Conservation (phyloP, 2,797 vertebrate genomes). For the Rhinophrynus dorsalis region DNA sequence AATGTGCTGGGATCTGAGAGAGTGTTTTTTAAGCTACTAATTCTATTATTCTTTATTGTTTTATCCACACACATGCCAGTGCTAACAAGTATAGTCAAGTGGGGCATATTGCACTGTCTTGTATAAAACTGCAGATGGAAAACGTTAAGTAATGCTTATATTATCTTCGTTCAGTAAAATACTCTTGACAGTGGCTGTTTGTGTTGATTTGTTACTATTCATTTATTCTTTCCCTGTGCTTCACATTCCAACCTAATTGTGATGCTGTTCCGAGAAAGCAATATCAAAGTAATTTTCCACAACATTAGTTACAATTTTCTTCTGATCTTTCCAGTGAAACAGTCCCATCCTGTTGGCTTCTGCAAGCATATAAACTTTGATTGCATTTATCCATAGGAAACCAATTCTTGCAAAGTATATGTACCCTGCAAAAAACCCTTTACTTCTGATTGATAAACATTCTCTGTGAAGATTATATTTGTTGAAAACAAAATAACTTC, state of each 20-base stretch:
- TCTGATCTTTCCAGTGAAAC: slow-evolving; percentile 77
- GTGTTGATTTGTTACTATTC: slow-evolving; percentile 82
- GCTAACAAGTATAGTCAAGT: slow-evolving; percentile 28
- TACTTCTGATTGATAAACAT: slow-evolving; percentile 53
- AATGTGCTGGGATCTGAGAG: no score
- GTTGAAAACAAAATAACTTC: slow-evolving; percentile 3
- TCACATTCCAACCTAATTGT: slow-evolving; percentile 77
- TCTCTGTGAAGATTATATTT: slow-evolving; percentile 36
- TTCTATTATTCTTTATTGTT: no score
- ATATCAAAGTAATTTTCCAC: slow-evolving; percentile 83
- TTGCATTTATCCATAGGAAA: slow-evolving; percentile 77
- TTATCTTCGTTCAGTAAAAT: slow-evolving; percentile 73
- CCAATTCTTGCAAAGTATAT: slow-evolving; percentile 64
- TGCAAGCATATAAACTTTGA: slow-evolving; percentile 74
- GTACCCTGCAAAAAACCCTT: slow-evolving; percentile 48
- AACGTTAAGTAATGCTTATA: slow-evolving; percentile 75
- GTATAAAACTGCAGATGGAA: slow-evolving; percentile 63
- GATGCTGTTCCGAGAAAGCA: slow-evolving; percentile 82
- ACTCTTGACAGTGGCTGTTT: slow-evolving; percentile 81
- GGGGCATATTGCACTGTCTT: slow-evolving; percentile 58
- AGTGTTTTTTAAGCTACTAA: no score
- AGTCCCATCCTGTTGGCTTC: slow-evolving; percentile 73
- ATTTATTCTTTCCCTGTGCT: slow-evolving; percentile 69
- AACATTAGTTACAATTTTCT: slow-evolving; percentile 82
- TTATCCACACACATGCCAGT: no score